Percentiles rank a stretch among this genome's conserved stretches.
These are phyloP conservation scores for Pteropus alecto DNA, from an alignment of 2,113 vertebrate genomes.

Conservation along the genomic window DNA sequence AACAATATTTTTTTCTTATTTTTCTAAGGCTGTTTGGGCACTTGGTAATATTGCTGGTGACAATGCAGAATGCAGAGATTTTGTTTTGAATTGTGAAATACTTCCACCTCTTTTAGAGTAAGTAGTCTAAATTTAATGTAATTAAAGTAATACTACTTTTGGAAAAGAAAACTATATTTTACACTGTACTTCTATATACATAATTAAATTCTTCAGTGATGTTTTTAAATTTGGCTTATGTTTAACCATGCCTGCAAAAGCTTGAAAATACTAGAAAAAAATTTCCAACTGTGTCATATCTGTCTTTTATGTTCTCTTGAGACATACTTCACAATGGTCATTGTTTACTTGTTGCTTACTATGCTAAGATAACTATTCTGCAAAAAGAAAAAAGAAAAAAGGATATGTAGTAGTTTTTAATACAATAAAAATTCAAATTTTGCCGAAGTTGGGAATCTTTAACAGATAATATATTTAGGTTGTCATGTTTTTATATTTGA, in stretches of 20 bases:
- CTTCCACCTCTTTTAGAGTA: constrained; percentile 93
- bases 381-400: not conserved
- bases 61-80: constrained; percentile 96
- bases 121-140: constrained; percentile 75
- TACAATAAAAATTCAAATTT: not conserved
- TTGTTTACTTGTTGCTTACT: not conserved
- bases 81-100: constrained; percentile 93
- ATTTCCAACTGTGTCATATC: not conserved
- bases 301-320: not conserved
- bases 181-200: not conserved
- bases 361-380: not conserved
- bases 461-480: not conserved
- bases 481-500: constrained; percentile 15
- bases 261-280: not conserved
- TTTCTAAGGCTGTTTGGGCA: constrained; percentile 93
- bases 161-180: not conserved
- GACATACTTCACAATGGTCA: not conserved
- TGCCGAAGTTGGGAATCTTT: not conserved
- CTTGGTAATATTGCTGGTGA: constrained; percentile 96
- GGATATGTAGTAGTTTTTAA: not conserved
- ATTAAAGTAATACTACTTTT: not conserved
- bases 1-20: constrained; percentile 58
- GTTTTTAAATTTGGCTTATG: not conserved
- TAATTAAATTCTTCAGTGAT: constrained; percentile 16
- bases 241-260: not conserved